A percentile compares a stretch with the other conserved stretches of the same genome.
phyloP scores from a whole-genome alignment of 1,140 invertebrate genomes.

The Forficula auricularia region DNA sequence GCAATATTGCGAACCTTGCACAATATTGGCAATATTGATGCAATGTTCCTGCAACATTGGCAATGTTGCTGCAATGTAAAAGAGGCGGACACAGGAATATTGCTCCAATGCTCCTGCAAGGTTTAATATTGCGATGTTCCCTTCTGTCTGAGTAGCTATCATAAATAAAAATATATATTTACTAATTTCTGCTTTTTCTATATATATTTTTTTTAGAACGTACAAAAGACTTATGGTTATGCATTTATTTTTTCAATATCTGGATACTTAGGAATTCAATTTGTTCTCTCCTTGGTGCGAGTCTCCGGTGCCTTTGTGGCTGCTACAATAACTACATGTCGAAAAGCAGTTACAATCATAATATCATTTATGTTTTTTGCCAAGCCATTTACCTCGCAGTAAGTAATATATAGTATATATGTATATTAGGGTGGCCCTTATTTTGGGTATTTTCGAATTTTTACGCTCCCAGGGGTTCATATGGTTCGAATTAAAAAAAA shows the following conservation, averaged over 20 bases:
- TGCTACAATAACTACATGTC: conserved; percentile 71
- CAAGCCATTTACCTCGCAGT: conserved; percentile 88
- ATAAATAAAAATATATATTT: too few relatives aligned
- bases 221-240: conserved; percentile 64
- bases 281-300: conserved; percentile 73
- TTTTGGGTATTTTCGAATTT: conserved; percentile 1
- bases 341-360: conserved; percentile 82
- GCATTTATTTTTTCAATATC: conserved; percentile 69
- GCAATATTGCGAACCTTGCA: too few relatives aligned
- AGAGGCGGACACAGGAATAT: too few relatives aligned
- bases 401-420: conserved; percentile 30
- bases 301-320: conserved; percentile 76
- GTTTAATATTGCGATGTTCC: too few relatives aligned
- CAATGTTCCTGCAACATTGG: too few relatives aligned
- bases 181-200: too few relatives aligned
- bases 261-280: conserved; percentile 82
- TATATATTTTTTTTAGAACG: conserved; percentile 44
- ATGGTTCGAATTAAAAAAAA: neutral
- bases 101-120: too few relatives aligned
- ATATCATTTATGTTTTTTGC: conserved; percentile 85
- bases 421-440: neutral
- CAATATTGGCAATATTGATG: too few relatives aligned
- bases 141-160: too few relatives aligned
- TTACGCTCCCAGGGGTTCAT: neutral
- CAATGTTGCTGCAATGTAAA: too few relatives aligned